phyloP scores from a whole-genome alignment of 2,888 invertebrate genomes.

The Drosophila pseudotalamancana region DNA sequence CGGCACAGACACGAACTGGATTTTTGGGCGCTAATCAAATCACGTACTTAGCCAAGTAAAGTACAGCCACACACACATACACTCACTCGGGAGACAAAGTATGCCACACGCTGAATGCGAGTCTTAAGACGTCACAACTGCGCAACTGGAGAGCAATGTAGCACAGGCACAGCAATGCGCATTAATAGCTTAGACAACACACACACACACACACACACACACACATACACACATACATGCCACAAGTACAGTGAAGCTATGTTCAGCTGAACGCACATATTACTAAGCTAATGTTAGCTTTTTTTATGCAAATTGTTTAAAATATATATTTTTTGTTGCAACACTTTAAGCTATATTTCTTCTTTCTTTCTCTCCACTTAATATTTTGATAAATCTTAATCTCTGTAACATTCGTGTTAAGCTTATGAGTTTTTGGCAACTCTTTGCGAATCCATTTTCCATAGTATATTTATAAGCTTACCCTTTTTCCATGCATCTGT shows the following conservation, averaged over 20 bases:
- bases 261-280: no score
- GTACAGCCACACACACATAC: slow-evolving; percentile 43
- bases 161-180: slow-evolving; percentile 51
- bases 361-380: no score
- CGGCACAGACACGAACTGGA: slow-evolving; percentile 52
- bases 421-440: no score
- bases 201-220: slow-evolving; percentile 6
- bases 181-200: slow-evolving; percentile 69
- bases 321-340: no score
- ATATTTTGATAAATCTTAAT: no score
- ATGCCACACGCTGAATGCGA: slow-evolving; percentile 29
- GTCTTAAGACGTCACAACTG: slow-evolving; percentile 42
- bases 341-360: no score
- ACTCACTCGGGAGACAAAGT: slow-evolving; percentile 21
- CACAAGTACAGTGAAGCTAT: slow-evolving; percentile 34
- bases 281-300: no score
- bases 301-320: no score
- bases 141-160: slow-evolving; percentile 22
- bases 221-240: not conserved
- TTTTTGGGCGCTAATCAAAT: slow-evolving; percentile 76
- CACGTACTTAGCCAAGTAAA: slow-evolving; percentile 79
- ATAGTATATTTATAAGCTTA: no score
- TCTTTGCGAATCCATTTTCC: no score
- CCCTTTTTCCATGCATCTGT: no score
- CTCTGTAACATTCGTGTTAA: no score